Conservation (phyloP, 1,140 invertebrate genomes). For the Anadara kagoshimensis region DNA sequence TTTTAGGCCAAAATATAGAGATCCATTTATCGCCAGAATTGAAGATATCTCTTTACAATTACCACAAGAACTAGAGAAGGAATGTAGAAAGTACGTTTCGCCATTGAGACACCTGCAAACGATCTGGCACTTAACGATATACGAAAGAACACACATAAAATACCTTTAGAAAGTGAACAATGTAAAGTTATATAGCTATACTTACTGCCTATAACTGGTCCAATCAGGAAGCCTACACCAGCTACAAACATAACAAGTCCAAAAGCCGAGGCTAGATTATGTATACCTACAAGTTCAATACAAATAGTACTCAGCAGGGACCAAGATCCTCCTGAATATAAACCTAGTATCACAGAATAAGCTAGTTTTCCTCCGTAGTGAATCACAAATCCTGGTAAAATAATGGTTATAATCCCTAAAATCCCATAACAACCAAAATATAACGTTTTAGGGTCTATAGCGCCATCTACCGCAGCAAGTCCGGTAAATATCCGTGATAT, state of each 20-base stretch:
- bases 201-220: constrained; percentile 10
- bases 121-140: no score
- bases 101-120: no score
- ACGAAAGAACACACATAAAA: no score
- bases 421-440: constrained; percentile 8
- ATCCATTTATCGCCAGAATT: no score
- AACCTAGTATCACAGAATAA: constrained; percentile 7
- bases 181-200: neutral
- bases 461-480: constrained; percentile 5
- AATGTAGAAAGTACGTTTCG: no score
- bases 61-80: no score
- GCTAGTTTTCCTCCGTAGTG: neutral
- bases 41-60: no score
- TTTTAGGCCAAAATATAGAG: no score
- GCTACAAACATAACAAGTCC: constrained; percentile 7
- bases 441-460: neutral
- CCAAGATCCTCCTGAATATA: constrained; percentile 20
- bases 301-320: neutral
- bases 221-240: constrained; percentile 8
- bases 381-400: neutral
- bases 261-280: constrained; percentile 15
- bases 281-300: constrained; percentile 8
- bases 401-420: constrained; percentile 8
- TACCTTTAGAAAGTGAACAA: no score
- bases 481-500: constrained; percentile 2